These are phyloP conservation scores for Lordiphosa clarofinis DNA, from an alignment of 1,140 invertebrate genomes.

Conservation along the genomic window DNA sequence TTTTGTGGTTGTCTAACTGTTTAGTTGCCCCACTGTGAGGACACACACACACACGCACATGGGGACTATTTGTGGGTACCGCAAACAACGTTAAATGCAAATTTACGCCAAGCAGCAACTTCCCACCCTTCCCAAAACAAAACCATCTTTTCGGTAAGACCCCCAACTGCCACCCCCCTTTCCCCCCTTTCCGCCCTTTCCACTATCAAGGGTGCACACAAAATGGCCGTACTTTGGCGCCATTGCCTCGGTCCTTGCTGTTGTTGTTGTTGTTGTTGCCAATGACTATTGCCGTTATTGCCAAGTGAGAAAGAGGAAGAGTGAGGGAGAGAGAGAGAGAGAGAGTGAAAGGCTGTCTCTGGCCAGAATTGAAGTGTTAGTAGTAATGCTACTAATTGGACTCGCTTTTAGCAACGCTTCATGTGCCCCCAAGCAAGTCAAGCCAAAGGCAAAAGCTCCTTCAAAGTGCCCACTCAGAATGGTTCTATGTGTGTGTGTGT, in stretches of 20 bases:
- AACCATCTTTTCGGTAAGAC: constrained; percentile 3
- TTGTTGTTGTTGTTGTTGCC: constrained; percentile 31
- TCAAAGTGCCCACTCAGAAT: constrained; percentile 27
- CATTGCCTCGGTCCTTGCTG: constrained; percentile 55
- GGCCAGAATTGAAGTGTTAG: constrained; percentile 74
- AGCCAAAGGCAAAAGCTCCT: constrained; percentile 34
- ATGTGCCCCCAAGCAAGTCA: constrained; percentile 37
- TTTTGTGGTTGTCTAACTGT: constrained; percentile 48
- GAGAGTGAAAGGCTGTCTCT: constrained; percentile 10
- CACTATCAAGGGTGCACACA: constrained; percentile 46
- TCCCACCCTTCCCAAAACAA: background rate
- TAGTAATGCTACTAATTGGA: constrained; percentile 78
- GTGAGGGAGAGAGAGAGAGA: constrained; percentile 10
- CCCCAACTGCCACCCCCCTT: background rate
- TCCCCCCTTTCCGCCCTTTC: background rate
- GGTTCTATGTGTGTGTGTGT: constrained; percentile 1
- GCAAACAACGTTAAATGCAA: constrained; percentile 78
- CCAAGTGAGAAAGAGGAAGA: constrained; percentile 20
- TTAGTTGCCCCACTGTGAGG: constrained; percentile 22
- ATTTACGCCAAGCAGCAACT: constrained; percentile 57
- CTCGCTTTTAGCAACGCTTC: constrained; percentile 71
- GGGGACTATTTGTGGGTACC: constrained; percentile 64
- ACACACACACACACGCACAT: constrained; percentile 14
- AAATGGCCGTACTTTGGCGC: constrained; percentile 74
- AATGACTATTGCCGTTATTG: constrained; percentile 70